Conservation (phyloP, 2,113 vertebrate species). For the Apodemus speciosus region DNA sequence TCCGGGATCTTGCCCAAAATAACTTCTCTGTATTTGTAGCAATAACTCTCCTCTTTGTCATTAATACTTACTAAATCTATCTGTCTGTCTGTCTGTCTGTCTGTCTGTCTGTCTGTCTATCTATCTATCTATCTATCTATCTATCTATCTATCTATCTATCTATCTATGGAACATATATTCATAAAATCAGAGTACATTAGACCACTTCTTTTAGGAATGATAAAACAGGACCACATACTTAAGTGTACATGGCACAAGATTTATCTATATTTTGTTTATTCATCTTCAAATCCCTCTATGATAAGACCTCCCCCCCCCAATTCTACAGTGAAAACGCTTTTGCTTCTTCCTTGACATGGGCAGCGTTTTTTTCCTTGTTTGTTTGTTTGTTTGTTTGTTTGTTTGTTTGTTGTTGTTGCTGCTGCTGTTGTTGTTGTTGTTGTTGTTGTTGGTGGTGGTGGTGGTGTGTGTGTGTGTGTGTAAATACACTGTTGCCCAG, state of each 20-base stretch:
- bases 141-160: no score
- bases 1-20: background rate
- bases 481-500: background rate
- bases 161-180: background rate
- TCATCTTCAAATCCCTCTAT: background rate
- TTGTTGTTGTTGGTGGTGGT: no score
- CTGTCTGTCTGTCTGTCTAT: no score
- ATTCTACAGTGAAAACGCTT: background rate
- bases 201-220: background rate
- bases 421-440: no score
- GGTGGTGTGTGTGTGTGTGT: no score
- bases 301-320: background rate
- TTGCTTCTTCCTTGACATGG: background rate
- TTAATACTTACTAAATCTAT: background rate
- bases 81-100: background rate
- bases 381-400: no score
- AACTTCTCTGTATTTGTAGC: background rate
- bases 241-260: background rate
- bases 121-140: no score
- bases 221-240: background rate
- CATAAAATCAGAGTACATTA: background rate
- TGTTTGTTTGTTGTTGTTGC: no score
- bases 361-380: background rate
- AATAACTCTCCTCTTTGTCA: background rate
- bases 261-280: background rate